Evolutionary conservation across 1,140 invertebrate species (phyloP), one percentile per base, ranked within the genome.

Genomic region (Tetramorium simillimum): DNA sequence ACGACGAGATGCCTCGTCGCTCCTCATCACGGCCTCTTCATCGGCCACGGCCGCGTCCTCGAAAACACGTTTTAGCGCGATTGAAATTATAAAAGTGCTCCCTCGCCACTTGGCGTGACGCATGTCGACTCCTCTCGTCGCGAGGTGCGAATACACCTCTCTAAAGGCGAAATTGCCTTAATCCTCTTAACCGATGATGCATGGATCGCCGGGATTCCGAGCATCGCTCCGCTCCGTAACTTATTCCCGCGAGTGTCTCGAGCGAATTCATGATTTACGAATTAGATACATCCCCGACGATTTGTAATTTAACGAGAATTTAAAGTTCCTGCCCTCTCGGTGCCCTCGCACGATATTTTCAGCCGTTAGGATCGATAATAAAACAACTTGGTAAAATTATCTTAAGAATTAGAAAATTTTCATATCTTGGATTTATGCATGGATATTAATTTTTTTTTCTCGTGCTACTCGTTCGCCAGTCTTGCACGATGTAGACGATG

Each of bases 151-250:
- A 69, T 81, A 70, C 33, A 70, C 33, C 65, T 81, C 63, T 69
- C 33, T 49, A 78, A 60, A 78, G 43, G 46, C 46, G 46, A 81
- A 81, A 81, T 81, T 81, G 77, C 63, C 77, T 81, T 81, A 70
- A 81, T 81, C 63, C 63, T 81, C 77, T 81, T 81, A 81, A 81
- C 46, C 33, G 77, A 81, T 56, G 40, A 80, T 80, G 77, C 49
- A 80, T 80, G 14, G 77, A 80, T 67, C 53, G 60, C 60, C 77
- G 43, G 76, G 58, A 80, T 53, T 67, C 28, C 43, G 62, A 80
- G 43, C 43, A 80, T 80, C 43, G 76, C 60, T 65, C 43, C 43
- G 51, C 49, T 21, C 51, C 56, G 40, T 56, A 75, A 56, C 5
- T 75, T 40, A 77, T 63, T 77, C 16, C 33, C 4, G 9, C 58